Base-by-base conservation (phyloP, 2,888 invertebrate genomes). In the Drepanosiphum platanoidis region DNA sequence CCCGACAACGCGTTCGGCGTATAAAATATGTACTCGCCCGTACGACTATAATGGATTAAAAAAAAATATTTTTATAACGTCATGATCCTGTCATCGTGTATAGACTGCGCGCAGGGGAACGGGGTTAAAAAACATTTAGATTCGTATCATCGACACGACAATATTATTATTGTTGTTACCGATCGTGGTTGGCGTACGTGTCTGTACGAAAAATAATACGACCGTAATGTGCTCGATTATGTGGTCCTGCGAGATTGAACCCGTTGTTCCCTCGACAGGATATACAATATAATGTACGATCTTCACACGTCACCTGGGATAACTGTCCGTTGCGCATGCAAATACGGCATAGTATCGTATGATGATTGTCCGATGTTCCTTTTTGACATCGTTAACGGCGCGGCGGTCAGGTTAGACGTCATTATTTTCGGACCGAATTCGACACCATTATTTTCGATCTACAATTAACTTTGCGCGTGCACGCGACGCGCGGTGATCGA, bases 401-500 rank as follows among this genome's bases (percentile, higher is more conserved):
- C 32, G n/a, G n/a, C n/a, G n/a, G n/a, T n/a, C n/a, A n/a, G n/a
- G n/a, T 61, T 30, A 42, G 11, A 15, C n/a, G 74, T 58, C n/a
- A 58, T 58, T 36, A 30, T 18, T 9, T 72, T 22, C 18, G 8
- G 18, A 34, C n/a, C 4, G 27, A 71, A 52, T 81, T 52, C 30
- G 74, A 82, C 39, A 72, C 61, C 22, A 72, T 77, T 84, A 52
- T 66, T 32, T 46, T 18, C 15, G 8, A 36, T 78, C 64, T 64
- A n/a, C n/a, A n/a, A 39, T 84, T 71, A 27, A 79, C 34, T 64
- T 36, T 32, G n/a, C 32, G 13, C n/a, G 18, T 36, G 64, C 13
- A 83, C 18, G n/a, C n/a, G 39, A 71, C 61, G 5, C n/a, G 9
- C 15, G n/a, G n/a, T 4, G 5, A 66, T 34, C 18, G 32, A 30